These are phyloP conservation scores for Hypercompe scribonia DNA, from an alignment of 2,888 invertebrate genomes.

Conservation along the genomic window DNA sequence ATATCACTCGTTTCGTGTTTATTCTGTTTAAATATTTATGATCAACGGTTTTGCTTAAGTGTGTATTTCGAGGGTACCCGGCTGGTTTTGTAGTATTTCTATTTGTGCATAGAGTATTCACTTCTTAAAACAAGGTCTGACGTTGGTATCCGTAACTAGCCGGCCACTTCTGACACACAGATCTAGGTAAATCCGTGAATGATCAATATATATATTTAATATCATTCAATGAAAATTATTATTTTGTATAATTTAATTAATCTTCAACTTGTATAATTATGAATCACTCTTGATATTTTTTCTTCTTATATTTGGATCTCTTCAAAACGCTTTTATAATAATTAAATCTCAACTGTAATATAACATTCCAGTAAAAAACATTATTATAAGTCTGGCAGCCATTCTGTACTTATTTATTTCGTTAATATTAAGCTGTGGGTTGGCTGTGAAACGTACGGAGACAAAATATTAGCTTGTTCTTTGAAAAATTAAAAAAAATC, in stretches of 20 bases:
- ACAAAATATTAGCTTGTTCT: too few species aligned
- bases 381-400: slow-evolving; percentile 68
- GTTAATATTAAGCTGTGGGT: slow-evolving; percentile 43
- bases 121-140: too few species aligned
- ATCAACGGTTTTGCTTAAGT: neutral
- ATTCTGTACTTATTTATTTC: slow-evolving; percentile 49
- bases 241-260: slow-evolving; percentile 12
- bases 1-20: neutral
- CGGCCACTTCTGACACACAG: neutral
- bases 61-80: neutral
- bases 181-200: neutral
- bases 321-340: slow-evolving; percentile 67
- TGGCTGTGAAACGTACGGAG: slow-evolving; percentile 27
- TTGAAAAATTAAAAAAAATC: neutral
- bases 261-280: neutral
- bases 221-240: neutral
- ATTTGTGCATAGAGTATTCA: too few species aligned
- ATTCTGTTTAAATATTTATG: neutral
- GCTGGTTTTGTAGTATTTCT: neutral
- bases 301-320: slow-evolving; percentile 69
- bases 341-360: slow-evolving; percentile 79
- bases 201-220: neutral
- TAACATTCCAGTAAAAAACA: slow-evolving; percentile 80
- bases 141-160: neutral
- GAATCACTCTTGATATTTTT: slow-evolving; percentile 26